phyloP scores from a whole-genome alignment of 2,113 vertebrate species.

The Macquaria ambigua region DNA sequence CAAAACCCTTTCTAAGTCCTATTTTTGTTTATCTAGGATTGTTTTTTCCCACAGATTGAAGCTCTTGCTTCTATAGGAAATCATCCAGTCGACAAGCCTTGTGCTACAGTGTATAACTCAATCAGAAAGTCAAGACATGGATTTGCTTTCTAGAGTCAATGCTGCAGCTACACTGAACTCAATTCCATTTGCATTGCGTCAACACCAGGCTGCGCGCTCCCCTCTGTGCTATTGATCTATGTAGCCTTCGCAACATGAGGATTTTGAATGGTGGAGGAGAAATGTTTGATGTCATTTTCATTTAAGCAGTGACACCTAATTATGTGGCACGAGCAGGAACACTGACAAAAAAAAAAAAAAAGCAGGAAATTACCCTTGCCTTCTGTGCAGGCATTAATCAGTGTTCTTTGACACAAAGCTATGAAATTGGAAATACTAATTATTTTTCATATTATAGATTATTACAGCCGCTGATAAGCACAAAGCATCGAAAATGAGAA shows the following conservation, averaged over 20 bases:
- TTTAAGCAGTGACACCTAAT: constrained; percentile 15
- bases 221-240: constrained; percentile 59
- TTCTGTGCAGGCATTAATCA: not conserved
- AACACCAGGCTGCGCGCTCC: not conserved
- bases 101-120: constrained; percentile 36
- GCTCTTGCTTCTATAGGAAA: constrained; percentile 42
- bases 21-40: constrained; percentile 32
- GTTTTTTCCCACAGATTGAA: constrained; percentile 26
- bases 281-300: constrained; percentile 49
- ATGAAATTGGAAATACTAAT: constrained; percentile 33
- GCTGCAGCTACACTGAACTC: constrained; percentile 53
- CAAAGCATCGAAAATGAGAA: not conserved
- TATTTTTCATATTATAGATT: constrained; percentile 27
- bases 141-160: constrained; percentile 60
- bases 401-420: constrained; percentile 18
- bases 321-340: constrained; percentile 22
- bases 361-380: constrained; percentile 16
- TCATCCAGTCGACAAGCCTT: constrained; percentile 29
- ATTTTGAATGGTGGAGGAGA: constrained; percentile 26
- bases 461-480: constrained; percentile 21
- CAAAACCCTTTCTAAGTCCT: not conserved
- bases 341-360: not conserved
- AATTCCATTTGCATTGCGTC: constrained; percentile 59
- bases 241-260: constrained; percentile 26
- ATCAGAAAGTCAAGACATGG: constrained; percentile 56